phyloP scores from a whole-genome alignment of 2,113 vertebrate species.

The Mustela lutreola region DNA sequence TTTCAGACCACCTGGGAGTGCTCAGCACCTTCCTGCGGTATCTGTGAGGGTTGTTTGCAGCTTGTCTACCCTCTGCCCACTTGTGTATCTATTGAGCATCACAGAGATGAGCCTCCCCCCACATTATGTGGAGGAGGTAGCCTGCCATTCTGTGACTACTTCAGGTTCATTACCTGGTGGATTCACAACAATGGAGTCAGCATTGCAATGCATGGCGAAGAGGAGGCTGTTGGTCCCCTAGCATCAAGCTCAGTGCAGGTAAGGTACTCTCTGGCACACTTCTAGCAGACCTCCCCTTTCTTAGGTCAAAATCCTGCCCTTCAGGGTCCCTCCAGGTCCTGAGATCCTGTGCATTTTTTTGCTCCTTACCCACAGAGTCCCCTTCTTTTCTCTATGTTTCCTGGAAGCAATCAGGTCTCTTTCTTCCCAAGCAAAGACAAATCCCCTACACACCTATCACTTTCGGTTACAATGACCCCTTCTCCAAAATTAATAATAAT shows the following conservation, averaged over 20 bases:
- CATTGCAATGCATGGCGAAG: not conserved
- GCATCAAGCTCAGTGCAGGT: not conserved
- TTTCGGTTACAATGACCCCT: not conserved
- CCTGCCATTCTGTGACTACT: not conserved
- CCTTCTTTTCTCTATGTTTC: not conserved
- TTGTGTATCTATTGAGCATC: not conserved
- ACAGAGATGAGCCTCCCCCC: not conserved
- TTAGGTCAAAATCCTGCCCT: not conserved
- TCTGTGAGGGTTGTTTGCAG: not conserved
- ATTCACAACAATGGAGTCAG: not conserved
- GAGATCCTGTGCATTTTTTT: not conserved
- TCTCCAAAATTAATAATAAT: not conserved
- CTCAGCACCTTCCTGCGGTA: not conserved
- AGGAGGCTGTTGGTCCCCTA: not conserved
- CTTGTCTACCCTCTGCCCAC: not conserved
- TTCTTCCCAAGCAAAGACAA: not conserved
- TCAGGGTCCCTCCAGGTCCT: not conserved
- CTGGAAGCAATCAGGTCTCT: not conserved
- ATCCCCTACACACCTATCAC: not conserved
- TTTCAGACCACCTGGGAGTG: not conserved
- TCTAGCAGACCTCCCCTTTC: not conserved
- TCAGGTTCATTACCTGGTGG: not conserved
- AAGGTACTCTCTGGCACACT: not conserved
- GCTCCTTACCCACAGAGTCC: not conserved
- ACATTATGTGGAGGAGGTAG: not conserved